Percentiles rank a stretch among this genome's conserved stretches.
Evolutionary conservation across 2,888 invertebrate species (phyloP).

Genomic region (Eurytoma californica): DNA sequence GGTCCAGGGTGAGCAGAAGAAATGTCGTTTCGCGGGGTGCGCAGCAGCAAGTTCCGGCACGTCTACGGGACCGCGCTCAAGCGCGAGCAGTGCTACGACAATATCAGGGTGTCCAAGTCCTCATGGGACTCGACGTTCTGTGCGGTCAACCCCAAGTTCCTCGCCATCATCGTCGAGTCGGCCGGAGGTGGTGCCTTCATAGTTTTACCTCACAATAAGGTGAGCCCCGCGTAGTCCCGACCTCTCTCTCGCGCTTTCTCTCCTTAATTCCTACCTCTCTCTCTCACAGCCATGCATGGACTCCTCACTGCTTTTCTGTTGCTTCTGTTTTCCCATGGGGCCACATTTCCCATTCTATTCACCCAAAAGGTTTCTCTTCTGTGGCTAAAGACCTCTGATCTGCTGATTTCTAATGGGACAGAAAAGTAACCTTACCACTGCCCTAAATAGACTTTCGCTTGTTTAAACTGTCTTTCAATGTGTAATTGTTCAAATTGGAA

Average conservation of each 20-base stretch:
- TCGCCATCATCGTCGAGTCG: conserved; percentile 97
- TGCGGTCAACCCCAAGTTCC: conserved; percentile 98
- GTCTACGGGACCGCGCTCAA: conserved; percentile 94
- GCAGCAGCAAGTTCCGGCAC: conserved; percentile 98
- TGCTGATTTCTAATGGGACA: too few relatives aligned
- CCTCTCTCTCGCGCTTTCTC: neutral
- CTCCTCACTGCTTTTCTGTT: conserved; percentile 12
- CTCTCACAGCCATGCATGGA: neutral
- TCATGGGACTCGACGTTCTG: conserved; percentile 99
- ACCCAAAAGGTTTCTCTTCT: conserved; percentile 2
- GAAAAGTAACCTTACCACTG: too few relatives aligned
- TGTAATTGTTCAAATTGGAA: neutral
- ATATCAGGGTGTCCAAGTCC: conserved; percentile 96
- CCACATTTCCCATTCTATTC: conserved; percentile 9
- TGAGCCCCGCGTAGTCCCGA: conserved; percentile 70
- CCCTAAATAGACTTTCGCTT: too few relatives aligned
- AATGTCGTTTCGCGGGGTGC: conserved; percentile 97
- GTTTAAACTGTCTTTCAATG: too few relatives aligned
- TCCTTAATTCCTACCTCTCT: neutral
- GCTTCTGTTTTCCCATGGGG: conserved; percentile 22
- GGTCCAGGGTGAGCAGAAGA: conserved; percentile 58
- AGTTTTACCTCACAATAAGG: conserved; percentile 94
- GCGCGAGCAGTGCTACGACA: conserved; percentile 98
- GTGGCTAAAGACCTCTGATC: too few relatives aligned
- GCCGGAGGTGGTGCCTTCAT: conserved; percentile 97